A percentile compares a stretch with the other conserved stretches of the same genome.
These are phyloP conservation scores for Hippocampus kuda DNA, from an alignment of 2,797 vertebrate genomes.

Conservation along the genomic window DNA sequence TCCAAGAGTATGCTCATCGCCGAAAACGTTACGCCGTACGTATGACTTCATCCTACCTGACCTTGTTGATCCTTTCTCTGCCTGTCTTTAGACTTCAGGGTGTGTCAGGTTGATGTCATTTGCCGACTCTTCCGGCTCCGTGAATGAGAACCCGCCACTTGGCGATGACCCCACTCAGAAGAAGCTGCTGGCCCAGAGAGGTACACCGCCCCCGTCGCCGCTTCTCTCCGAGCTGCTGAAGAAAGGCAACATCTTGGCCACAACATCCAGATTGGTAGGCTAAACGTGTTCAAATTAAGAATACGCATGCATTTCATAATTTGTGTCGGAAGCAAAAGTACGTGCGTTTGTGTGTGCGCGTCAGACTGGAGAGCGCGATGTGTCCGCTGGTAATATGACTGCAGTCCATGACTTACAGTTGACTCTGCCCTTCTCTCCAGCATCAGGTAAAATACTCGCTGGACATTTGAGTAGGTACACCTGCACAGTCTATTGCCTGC, in stretches of 20 bases:
- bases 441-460: slow-evolving; percentile 71
- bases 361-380: slow-evolving; percentile 81
- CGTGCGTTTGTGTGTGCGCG: not conserved
- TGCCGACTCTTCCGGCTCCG: slow-evolving; percentile 69
- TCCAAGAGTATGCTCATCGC: not conserved
- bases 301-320: not conserved
- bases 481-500: not conserved
- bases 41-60: not conserved
- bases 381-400: slow-evolving; percentile 71
- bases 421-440: slow-evolving; percentile 74
- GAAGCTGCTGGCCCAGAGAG: slow-evolving; percentile 87
- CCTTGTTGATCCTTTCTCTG: not conserved
- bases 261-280: slow-evolving; percentile 91
- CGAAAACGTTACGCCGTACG: not conserved
- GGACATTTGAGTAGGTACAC: not conserved
- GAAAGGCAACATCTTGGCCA: slow-evolving; percentile 90
- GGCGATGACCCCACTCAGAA: slow-evolving; percentile 88
- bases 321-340: not conserved
- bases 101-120: slow-evolving; percentile 71
- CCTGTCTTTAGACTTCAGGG: slow-evolving; percentile 74
- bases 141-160: slow-evolving; percentile 76
- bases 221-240: slow-evolving; percentile 96
- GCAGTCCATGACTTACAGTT: slow-evolving; percentile 82
- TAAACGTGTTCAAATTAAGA: not conserved
- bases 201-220: slow-evolving; percentile 91